Percentiles rank a stretch among this genome's conserved stretches.
Conservation (phyloP, 1,140 invertebrate species). For the Maniola jurtina region DNA sequence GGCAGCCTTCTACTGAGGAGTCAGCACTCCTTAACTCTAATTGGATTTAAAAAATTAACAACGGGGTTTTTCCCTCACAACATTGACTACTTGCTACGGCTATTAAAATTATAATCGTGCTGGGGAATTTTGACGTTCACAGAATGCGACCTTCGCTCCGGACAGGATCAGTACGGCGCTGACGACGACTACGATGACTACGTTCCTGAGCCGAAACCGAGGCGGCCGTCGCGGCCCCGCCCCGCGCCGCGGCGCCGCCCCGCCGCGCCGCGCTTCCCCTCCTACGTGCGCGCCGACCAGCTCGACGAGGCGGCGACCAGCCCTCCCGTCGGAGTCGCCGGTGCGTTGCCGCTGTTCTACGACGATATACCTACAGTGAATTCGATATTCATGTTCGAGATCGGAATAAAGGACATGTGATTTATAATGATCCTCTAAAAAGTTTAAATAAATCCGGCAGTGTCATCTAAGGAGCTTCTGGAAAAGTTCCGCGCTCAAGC, state of each 20-base stretch:
- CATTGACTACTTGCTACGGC: too few relatives aligned
- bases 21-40: too few relatives aligned
- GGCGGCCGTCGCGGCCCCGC: not conserved
- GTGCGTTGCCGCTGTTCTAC: not conserved
- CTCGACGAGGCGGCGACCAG: slow-evolving; percentile 1
- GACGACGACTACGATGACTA: not conserved
- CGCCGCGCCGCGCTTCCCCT: not conserved
- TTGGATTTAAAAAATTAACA: too few relatives aligned
- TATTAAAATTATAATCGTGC: too few relatives aligned
- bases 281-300: not conserved
- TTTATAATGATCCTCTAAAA: too few relatives aligned
- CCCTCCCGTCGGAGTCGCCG: not conserved
- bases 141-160: not conserved
- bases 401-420: too few relatives aligned
- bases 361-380: too few relatives aligned
- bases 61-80: too few relatives aligned
- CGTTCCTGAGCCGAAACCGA: too few relatives aligned
- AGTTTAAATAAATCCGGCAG: slow-evolving; percentile 30
- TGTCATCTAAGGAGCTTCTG: slow-evolving; percentile 42
- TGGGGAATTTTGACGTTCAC: too few relatives aligned
- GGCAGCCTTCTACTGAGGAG: too few relatives aligned
- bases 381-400: too few relatives aligned
- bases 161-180: not conserved
- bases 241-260: not conserved
- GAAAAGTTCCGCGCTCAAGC: slow-evolving; percentile 47